These are phyloP conservation scores for Drosophila leontia DNA, from an alignment of 1,140 invertebrate genomes.

Conservation along the genomic window DNA sequence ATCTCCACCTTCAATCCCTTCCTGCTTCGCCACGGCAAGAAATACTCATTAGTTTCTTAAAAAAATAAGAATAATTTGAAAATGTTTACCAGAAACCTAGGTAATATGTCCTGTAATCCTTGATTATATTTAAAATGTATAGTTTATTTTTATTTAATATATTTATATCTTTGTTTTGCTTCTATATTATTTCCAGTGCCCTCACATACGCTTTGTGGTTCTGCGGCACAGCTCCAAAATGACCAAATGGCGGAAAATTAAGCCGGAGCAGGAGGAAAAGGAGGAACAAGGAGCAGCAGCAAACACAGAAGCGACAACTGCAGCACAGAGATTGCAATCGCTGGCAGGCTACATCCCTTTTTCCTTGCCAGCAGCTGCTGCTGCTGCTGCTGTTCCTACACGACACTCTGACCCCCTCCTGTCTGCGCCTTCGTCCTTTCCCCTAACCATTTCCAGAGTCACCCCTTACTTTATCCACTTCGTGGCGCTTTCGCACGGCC, in stretches of 20 bases:
- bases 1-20: conserved; percentile 47
- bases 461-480: conserved; percentile 12
- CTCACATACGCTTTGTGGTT: conserved; percentile 68
- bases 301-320: conserved; percentile 47
- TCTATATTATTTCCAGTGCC: conserved; percentile 1
- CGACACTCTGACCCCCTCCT: conserved; percentile 50
- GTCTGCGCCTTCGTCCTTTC: background rate
- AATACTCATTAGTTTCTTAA: background rate
- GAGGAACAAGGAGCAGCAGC: conserved; percentile 8
- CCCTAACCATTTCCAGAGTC: conserved; percentile 1
- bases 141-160: background rate
- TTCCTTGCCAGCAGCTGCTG: conserved; percentile 44
- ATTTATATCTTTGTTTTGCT: too few species aligned
- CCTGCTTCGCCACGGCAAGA: conserved; percentile 10
- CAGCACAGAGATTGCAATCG: conserved; percentile 73
- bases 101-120: background rate
- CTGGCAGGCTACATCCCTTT: conserved; percentile 46
- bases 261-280: conserved; percentile 19
- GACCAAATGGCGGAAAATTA: conserved; percentile 82
- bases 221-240: conserved; percentile 44
- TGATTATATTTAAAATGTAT: too few species aligned
- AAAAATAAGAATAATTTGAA: too few species aligned
- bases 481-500: conserved; percentile 57
- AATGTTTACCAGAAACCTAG: background rate
- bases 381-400: conserved; percentile 54